Conservation (phyloP, 2,888 invertebrate genomes). For the Cheilosia variabilis region DNA sequence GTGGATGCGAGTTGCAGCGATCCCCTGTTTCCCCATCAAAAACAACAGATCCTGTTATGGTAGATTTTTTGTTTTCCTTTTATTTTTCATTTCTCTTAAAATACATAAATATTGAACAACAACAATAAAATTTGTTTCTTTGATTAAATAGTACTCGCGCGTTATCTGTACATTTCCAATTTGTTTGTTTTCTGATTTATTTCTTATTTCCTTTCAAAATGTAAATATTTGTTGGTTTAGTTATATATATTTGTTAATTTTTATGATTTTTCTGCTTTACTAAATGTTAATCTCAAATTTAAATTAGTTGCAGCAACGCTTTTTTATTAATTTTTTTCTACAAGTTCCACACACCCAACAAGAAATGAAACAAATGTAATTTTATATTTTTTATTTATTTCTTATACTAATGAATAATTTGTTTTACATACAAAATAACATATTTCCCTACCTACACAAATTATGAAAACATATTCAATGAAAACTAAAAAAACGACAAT, state of each 20-base stretch:
- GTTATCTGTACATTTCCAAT: constrained; percentile 58
- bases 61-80: constrained; percentile 49
- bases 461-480: not conserved
- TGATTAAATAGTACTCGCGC: constrained; percentile 63
- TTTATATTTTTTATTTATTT: not conserved
- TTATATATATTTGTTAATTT: constrained; percentile 26
- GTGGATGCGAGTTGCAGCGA: not conserved
- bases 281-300: constrained; percentile 31
- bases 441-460: constrained; percentile 57
- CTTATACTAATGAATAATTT: constrained; percentile 33
- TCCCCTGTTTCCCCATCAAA: not conserved
- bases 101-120: constrained; percentile 76
- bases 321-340: constrained; percentile 31
- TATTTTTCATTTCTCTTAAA: constrained; percentile 66
- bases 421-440: constrained; percentile 27
- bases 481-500: constrained; percentile 6
- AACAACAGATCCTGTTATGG: constrained; percentile 16
- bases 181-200: constrained; percentile 13
- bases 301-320: constrained; percentile 46
- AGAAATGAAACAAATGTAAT: constrained; percentile 7
- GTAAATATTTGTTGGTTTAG: constrained; percentile 56
- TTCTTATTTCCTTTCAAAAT: constrained; percentile 39
- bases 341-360: constrained; percentile 29
- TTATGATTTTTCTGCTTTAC: constrained; percentile 12
- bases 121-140: constrained; percentile 76